These are phyloP conservation scores for Drosophila mojavensis DNA, from an alignment of 1,140 invertebrate species.

Conservation along the genomic window DNA sequence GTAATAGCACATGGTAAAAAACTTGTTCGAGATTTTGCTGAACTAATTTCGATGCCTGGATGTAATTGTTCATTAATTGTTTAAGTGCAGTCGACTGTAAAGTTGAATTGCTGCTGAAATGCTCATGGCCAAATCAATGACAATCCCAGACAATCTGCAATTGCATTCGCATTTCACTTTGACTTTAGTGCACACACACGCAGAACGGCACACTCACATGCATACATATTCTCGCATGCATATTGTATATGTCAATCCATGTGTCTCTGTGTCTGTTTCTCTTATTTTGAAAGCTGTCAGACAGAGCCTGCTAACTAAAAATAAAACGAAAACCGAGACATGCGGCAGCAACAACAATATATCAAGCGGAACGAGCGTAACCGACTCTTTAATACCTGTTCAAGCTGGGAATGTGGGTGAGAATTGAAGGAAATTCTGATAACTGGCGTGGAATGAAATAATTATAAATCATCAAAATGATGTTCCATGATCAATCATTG, in stretches of 20 bases:
- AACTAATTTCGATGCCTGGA: slow-evolving; percentile 17
- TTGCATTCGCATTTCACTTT: slow-evolving; percentile 52
- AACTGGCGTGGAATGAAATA: no score
- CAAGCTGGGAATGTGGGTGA: no score
- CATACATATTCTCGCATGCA: slow-evolving; percentile 35
- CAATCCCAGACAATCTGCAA: slow-evolving; percentile 49
- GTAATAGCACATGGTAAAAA: no score
- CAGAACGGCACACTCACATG: slow-evolving; percentile 13
- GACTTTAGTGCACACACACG: slow-evolving; percentile 46
- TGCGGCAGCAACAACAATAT: slow-evolving; percentile 9
- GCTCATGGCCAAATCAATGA: slow-evolving; percentile 66
- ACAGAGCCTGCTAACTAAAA: slow-evolving; percentile 44
- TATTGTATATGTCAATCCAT: slow-evolving; percentile 21
- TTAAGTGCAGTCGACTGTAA: slow-evolving; percentile 52
- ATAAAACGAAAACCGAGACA: slow-evolving; percentile 26
- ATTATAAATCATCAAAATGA: no score
- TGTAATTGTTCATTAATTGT: slow-evolving; percentile 70
- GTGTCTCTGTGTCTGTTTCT: slow-evolving; percentile 1
- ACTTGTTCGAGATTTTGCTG: no score
- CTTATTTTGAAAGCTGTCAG: slow-evolving; percentile 34
- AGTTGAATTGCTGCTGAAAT: slow-evolving; percentile 35
- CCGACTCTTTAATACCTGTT: no score
- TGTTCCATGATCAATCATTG: no score
- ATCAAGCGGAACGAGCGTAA: background rate
- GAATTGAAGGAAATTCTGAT: no score